phyloP scores from a whole-genome alignment of 2,797 vertebrate genomes.

The Capromys pilorides region DNA sequence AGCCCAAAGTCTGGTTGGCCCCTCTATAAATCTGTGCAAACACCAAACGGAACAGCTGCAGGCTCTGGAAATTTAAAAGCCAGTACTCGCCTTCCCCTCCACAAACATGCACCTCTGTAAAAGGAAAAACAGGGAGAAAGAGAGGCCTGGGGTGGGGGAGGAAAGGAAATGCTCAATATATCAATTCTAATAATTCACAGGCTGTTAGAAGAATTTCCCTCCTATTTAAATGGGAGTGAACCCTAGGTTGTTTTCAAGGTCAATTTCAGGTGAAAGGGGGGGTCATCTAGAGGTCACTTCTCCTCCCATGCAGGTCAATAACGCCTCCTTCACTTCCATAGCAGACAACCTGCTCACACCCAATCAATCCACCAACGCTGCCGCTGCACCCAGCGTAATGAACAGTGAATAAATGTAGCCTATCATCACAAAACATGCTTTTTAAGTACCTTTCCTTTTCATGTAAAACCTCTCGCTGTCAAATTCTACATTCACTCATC shows the following conservation, averaged over 20 bases:
- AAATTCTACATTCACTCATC: slow-evolving; percentile 95
- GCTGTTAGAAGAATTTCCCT: slow-evolving; percentile 90
- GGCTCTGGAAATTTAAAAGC: slow-evolving; percentile 87
- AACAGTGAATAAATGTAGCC: slow-evolving; percentile 96
- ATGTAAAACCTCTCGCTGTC: slow-evolving; percentile 99
- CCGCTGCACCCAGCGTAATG: slow-evolving; percentile 88
- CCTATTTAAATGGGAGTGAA: slow-evolving; percentile 90
- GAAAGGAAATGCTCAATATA: slow-evolving; percentile 88
- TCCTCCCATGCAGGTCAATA: slow-evolving; percentile 97
- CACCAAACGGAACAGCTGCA: slow-evolving; percentile 91
- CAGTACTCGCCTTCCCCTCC: slow-evolving; percentile 82
- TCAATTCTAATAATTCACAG: slow-evolving; percentile 92
- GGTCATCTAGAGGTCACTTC: slow-evolving; percentile 93
- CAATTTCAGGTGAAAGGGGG: slow-evolving; percentile 97
- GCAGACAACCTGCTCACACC: slow-evolving; percentile 92
- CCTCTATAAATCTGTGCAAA: slow-evolving; percentile 92
- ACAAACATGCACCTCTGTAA: slow-evolving; percentile 82
- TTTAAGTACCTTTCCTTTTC: slow-evolving; percentile 98
- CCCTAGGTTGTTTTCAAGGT: slow-evolving; percentile 94
- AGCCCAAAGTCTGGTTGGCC: slow-evolving; percentile 85
- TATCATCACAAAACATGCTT: slow-evolving; percentile 98
- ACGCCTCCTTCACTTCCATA: slow-evolving; percentile 90
- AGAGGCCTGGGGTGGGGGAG: not conserved
- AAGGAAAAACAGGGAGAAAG: slow-evolving; percentile 79
- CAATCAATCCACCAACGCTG: slow-evolving; percentile 90